phyloP scores from a whole-genome alignment of 1,140 invertebrate genomes.

The Planococcus citri region DNA sequence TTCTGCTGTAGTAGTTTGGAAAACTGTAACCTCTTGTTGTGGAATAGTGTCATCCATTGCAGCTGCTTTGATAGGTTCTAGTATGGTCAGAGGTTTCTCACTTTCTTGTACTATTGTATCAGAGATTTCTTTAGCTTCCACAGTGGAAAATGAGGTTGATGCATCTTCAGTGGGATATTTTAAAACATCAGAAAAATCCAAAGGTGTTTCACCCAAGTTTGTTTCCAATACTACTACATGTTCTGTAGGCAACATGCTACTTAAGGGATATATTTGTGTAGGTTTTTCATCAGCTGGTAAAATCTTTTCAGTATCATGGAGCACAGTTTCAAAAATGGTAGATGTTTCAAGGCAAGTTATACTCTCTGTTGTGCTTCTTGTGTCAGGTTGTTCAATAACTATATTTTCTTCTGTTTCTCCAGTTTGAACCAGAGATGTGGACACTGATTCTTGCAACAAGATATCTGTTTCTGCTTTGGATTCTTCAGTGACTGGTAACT shows the following conservation, averaged over 20 bases:
- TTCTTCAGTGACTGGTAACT: constrained; percentile 34
- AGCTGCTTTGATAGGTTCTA: constrained; percentile 29
- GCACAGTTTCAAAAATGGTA: constrained; percentile 35
- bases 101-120: constrained; percentile 41
- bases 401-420: constrained; percentile 46
- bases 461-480: constrained; percentile 41
- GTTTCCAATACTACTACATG: constrained; percentile 42
- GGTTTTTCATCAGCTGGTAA: constrained; percentile 36
- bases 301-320: constrained; percentile 46
- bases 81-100: constrained; percentile 36
- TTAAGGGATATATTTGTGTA: constrained; percentile 38
- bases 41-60: constrained; percentile 30
- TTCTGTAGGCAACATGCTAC: constrained; percentile 40
- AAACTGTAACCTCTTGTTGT: constrained; percentile 39
- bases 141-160: constrained; percentile 36
- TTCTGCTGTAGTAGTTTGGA: constrained; percentile 41
- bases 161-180: constrained; percentile 43
- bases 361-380: constrained; percentile 38
- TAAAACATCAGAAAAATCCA: constrained; percentile 38
- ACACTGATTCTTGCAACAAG: constrained; percentile 42
- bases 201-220: constrained; percentile 40
- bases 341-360: constrained; percentile 42
- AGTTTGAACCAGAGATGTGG: constrained; percentile 40
- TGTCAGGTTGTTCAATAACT: constrained; percentile 33
- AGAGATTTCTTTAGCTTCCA: constrained; percentile 44